These are phyloP conservation scores for Coleophora deauratella DNA, from an alignment of 2,888 invertebrate species.

Conservation along the genomic window DNA sequence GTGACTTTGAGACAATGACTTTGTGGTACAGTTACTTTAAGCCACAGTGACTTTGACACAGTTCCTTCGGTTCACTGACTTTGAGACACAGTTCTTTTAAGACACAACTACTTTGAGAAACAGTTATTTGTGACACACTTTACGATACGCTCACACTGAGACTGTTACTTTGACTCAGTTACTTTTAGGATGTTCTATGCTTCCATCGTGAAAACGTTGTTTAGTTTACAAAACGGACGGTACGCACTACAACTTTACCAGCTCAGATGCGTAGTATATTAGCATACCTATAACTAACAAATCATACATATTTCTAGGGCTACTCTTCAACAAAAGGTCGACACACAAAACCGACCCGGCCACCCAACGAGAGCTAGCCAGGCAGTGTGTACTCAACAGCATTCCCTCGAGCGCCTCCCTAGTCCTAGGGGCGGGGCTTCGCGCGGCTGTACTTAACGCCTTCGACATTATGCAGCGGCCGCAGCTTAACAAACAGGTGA, in stretches of 20 bases:
- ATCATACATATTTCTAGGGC: slow-evolving; percentile 22
- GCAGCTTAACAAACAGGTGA: slow-evolving; percentile 74
- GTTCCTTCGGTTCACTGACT: background rate
- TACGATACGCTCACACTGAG: no score
- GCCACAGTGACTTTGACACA: no score
- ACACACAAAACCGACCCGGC: slow-evolving; percentile 17
- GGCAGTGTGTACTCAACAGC: slow-evolving; percentile 39
- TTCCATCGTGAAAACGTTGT: no score
- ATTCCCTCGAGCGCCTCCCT: slow-evolving; percentile 26
- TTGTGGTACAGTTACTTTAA: background rate
- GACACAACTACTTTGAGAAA: no score
- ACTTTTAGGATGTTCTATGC: no score
- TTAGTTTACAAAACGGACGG: no score
- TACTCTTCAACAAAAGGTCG: slow-evolving; percentile 41
- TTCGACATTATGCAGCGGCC: slow-evolving; percentile 70
- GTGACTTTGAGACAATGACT: no score
- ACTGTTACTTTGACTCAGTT: no score
- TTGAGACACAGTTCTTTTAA: background rate
- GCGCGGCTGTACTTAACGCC: slow-evolving; percentile 41
- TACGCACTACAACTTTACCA: no score
- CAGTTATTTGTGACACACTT: no score
- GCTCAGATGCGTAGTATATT: no score
- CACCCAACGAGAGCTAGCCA: slow-evolving; percentile 40
- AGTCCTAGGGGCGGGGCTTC: slow-evolving; percentile 38
- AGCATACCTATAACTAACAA: no score